Conservation (phyloP, 1,140 invertebrate species). For the Oncopodura yosiiana region DNA sequence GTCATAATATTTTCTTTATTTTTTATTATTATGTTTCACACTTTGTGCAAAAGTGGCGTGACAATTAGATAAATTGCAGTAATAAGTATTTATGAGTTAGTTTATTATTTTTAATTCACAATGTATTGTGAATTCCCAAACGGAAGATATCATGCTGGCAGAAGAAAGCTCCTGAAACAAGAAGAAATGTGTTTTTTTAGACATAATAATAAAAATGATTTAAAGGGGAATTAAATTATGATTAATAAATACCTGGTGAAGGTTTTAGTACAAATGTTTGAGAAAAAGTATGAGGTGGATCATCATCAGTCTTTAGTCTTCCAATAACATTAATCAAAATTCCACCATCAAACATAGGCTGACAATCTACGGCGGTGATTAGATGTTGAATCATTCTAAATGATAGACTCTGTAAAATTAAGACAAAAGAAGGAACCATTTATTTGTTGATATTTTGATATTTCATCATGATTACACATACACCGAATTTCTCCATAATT, state of each 20-base stretch:
- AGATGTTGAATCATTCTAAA: slow-evolving; percentile 88
- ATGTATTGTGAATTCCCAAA: slow-evolving; percentile 73
- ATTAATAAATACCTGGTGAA: slow-evolving; percentile 25
- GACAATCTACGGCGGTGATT: slow-evolving; percentile 86
- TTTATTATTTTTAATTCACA: slow-evolving; percentile 43
- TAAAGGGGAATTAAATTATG: not conserved
- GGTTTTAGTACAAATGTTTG: slow-evolving; percentile 86
- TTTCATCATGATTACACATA: slow-evolving; percentile 46
- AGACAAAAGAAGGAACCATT: slow-evolving; percentile 5
- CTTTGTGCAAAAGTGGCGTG: no score
- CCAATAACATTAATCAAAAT: slow-evolving; percentile 87
- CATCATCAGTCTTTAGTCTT: slow-evolving; percentile 85
- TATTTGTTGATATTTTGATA: not conserved
- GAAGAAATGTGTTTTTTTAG: not conserved
- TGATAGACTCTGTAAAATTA: slow-evolving; percentile 59
- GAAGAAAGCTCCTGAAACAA: slow-evolving; percentile 57
- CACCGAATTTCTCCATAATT: slow-evolving; percentile 89
- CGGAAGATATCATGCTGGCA: slow-evolving; percentile 89
- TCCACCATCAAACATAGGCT: slow-evolving; percentile 90
- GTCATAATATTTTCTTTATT: no score
- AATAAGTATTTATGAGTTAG: no score
- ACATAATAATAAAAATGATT: not conserved
- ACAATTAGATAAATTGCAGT: no score
- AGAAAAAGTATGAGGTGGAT: slow-evolving; percentile 79
- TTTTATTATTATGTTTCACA: no score